Conservation (phyloP, 2,888 invertebrate species). For the Metellina segmentata region DNA sequence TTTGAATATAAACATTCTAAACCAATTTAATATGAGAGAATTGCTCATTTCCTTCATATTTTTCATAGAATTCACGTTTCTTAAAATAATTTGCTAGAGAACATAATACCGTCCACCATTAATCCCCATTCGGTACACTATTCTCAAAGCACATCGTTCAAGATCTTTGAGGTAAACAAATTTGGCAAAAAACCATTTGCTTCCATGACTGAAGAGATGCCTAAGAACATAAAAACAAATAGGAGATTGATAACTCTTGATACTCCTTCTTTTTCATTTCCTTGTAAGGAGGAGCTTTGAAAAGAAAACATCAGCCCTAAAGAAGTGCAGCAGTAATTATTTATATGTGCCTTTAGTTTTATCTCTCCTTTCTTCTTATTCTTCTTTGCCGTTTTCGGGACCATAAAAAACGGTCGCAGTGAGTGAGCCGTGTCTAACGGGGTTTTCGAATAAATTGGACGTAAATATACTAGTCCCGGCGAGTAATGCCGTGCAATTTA, state of each 20-base stretch:
- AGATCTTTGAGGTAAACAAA: background rate
- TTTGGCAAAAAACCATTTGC: slow-evolving; percentile 1
- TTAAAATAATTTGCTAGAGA: background rate
- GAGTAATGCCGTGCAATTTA: slow-evolving; percentile 42
- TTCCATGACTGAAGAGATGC: background rate
- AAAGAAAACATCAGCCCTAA: slow-evolving; percentile 8
- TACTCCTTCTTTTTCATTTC: slow-evolving; percentile 5
- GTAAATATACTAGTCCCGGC: slow-evolving; percentile 35
- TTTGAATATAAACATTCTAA: background rate
- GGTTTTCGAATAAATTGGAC: slow-evolving; percentile 52
- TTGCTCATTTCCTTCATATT: background rate
- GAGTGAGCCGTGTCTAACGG: slow-evolving; percentile 53
- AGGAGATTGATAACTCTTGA: slow-evolving; percentile 13
- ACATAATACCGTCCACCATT: background rate
- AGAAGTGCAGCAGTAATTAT: slow-evolving; percentile 27
- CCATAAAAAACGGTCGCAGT: slow-evolving; percentile 23
- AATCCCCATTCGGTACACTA: background rate
- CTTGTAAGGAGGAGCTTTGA: background rate
- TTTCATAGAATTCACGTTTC: background rate
- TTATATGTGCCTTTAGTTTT: slow-evolving; percentile 21
- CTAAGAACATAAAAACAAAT: background rate
- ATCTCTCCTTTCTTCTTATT: background rate
- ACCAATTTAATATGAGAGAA: background rate
- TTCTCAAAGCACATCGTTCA: background rate
- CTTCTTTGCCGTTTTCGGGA: slow-evolving; percentile 7